These are phyloP conservation scores for Delphinus delphis DNA, from an alignment of 2,113 vertebrate genomes.

Conservation along the genomic window DNA sequence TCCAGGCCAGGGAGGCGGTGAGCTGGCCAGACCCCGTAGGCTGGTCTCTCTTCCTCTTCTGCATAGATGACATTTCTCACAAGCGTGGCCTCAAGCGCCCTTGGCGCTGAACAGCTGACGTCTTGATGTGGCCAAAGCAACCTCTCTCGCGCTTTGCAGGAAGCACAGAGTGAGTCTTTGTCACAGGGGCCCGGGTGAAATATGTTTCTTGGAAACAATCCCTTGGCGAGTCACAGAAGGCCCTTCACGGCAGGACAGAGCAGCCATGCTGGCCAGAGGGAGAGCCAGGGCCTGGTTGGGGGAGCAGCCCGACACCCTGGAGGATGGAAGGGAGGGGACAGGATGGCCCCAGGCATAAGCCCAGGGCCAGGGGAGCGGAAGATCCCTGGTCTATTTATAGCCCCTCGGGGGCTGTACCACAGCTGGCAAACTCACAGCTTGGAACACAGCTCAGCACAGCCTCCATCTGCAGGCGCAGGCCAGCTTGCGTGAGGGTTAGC, in stretches of 20 bases:
- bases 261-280: neutral
- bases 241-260: fast-evolving
- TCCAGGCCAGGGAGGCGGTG: neutral
- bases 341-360: neutral
- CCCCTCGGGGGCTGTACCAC: neutral
- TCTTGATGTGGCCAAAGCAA: neutral
- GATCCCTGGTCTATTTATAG: neutral
- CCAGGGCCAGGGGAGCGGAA: neutral
- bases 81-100: fast-evolving
- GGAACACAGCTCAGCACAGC: neutral
- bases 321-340: neutral
- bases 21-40: neutral
- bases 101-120: neutral
- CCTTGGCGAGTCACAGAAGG: neutral
- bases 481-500: neutral
- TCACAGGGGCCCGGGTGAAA: neutral
- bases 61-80: slow-evolving; percentile 46
- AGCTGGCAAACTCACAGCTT: neutral
- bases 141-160: neutral
- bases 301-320: neutral
- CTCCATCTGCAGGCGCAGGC: neutral
- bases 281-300: neutral
- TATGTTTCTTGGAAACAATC: neutral
- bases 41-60: neutral
- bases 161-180: neutral